A percentile compares a stretch with the other conserved stretches of the same genome.
These are phyloP conservation scores for Craterocephalus amniculus DNA, from an alignment of 2,797 vertebrate species.

Conservation along the genomic window DNA sequence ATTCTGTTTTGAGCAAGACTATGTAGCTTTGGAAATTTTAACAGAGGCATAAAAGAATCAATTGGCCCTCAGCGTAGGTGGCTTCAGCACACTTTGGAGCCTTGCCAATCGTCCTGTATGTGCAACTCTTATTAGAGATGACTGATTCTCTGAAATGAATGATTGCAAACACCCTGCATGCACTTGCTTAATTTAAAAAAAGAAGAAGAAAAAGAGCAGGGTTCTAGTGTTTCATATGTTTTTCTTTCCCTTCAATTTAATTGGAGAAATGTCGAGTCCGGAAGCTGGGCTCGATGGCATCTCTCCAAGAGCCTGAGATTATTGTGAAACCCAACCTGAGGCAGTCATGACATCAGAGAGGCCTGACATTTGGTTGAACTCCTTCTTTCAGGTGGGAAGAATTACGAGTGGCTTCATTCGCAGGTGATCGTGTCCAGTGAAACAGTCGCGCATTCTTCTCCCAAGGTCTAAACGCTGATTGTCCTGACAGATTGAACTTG, in stretches of 20 bases:
- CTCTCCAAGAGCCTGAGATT: slow-evolving; percentile 72
- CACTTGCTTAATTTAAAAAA: slow-evolving; percentile 43
- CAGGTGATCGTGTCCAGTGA: slow-evolving; percentile 80
- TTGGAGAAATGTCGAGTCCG: slow-evolving; percentile 65
- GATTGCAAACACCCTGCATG: slow-evolving; percentile 55
- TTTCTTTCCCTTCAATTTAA: slow-evolving; percentile 71
- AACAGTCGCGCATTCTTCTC: slow-evolving; percentile 69
- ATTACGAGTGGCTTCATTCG: slow-evolving; percentile 76
- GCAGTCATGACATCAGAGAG: slow-evolving; percentile 82
- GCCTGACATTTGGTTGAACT: slow-evolving; percentile 80
- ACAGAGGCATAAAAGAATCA: slow-evolving; percentile 8
- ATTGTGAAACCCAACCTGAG: slow-evolving; percentile 79
- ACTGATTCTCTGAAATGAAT: slow-evolving; percentile 51
- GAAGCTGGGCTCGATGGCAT: slow-evolving; percentile 68
- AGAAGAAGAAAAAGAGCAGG: slow-evolving; percentile 52
- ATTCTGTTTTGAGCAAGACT: slow-evolving; percentile 21
- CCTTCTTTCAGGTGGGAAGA: slow-evolving; percentile 80
- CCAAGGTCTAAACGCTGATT: slow-evolving; percentile 73
- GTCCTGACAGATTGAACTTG: slow-evolving; percentile 78
- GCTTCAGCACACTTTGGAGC: slow-evolving; percentile 34
- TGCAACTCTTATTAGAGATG: slow-evolving; percentile 36
- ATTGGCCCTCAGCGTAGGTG: slow-evolving; percentile 11
- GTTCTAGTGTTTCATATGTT: slow-evolving; percentile 69
- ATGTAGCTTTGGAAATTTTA: slow-evolving; percentile 7
- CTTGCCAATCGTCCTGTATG: slow-evolving; percentile 15